Evolutionary conservation across 1,140 invertebrate species (phyloP), one percentile per base, ranked within the genome.

Genomic region (Drosophila kanapiae): DNA sequence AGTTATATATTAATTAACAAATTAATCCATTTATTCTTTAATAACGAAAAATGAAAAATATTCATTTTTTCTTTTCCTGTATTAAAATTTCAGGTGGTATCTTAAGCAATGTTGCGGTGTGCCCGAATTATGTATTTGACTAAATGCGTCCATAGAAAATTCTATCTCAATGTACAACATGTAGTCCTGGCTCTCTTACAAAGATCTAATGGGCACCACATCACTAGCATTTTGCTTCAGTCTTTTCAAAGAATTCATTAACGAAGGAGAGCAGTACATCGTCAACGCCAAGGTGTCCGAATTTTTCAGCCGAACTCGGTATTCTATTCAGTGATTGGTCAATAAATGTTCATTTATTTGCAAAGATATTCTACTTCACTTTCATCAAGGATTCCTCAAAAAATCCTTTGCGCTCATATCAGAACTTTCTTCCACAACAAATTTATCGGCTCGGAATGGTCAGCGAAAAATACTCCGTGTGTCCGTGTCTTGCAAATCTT

Each of bases 361-460:
- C 8, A 51, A 6, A 33, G 48, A 9, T 51, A 33, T 31, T 33
- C 29, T 9, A 33, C 48, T 3, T 16, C 3, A 9, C 5, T 51
- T 33, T 51, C 2, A 33, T 48, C 1, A 29, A 48, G 47, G 6
- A 9, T 48, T 48, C 23, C 14, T 27, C 13, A 1, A 27, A 6
- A 3, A 27, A 14, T 14, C 23, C 2, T n/a, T 48, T 8, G 8
- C 1, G 14, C n/a, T 29, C 47, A 29, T 13, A 7, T 48, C 23
- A 4, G 7, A 13, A 14, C 47, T 48, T 48, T 9, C 29, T 48
- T 0, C 6, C 0, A 49, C 27, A 8, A 49, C 14, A 14, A 49
- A 49, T 29, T 49, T 31, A 49, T 49, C 48, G 3, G 48, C n/a
- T 33, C 48, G 29, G 1, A 51, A 29, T 51, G 48, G 48, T 33